Evolutionary conservation across 1,140 invertebrate species (phyloP), one percentile per base, ranked within the genome.

Genomic region (Calliphora vicina): DNA sequence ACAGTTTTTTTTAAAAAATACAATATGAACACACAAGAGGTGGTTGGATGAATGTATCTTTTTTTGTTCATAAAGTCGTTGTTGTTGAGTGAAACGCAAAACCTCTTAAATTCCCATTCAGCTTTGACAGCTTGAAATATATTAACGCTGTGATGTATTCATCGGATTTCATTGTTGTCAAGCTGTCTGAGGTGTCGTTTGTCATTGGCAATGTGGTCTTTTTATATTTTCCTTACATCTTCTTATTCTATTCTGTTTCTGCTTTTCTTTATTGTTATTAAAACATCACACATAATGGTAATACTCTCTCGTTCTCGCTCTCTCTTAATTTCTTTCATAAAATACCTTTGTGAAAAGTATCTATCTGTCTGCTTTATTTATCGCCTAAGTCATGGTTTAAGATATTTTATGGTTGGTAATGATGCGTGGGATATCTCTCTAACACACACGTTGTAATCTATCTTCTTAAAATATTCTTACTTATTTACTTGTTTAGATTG

Each of bases 81-180:
- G 61, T 23, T 10, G 5, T 67, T 67, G n/a, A 67, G 61, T 67
- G 61, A 23, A 67, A 85, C 87, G 87, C 87, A 87, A 88, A 88
- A 87, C 87, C 87, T 88, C 87, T 88, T 88, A 88, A 88, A 85
- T 88, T 88, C 17, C 87, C 83, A 88, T 88, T 88, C 87, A 88
- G 85, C 87, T 88, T 87, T 88, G 87, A 88, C 87, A 88, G 86
- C 87, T 88, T 87, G 86, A 83, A 82, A 86, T 9, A 20, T 76
- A 76, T 76, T 42, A 76, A 76, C n/a, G 29, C 29, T 35, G 27
- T 78, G 74, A 78, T 45, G 35, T 78, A 78, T 78, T 78, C 74
- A 78, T 78, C 74, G 74, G 20, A 43, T 78, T 45, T 45, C 20
- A 78, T 78, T 78, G 74, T 78, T 78, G 35, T 45, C 74, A 67